Base-by-base conservation (phyloP, 2,113 vertebrate species). In the Equus przewalskii region DNA sequence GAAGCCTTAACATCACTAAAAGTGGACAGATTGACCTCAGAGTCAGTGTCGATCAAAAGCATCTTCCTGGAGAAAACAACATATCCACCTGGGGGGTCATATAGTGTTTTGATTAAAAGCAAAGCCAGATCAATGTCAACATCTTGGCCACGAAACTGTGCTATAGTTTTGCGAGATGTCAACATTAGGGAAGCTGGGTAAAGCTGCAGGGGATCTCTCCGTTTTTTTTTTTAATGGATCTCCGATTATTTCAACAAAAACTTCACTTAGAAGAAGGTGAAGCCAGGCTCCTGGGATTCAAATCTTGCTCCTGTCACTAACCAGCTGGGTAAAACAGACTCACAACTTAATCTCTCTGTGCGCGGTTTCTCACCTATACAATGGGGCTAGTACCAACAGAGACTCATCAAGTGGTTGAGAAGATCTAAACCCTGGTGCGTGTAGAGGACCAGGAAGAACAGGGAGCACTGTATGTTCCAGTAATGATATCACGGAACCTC, bases 111-210 rank as follows among this genome's bases (percentile, higher is more conserved):
- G 7, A 13, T 26, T 54, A 54, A 16, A 36, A 1, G 3, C 3
- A 24, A 70, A 72, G 64, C 26, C 58, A 36, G 64, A 62, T 51
- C 62, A 16, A 1, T 3, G 24, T 58, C 26, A 8, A 7, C 18
- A 3, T 67, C 15, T 2, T 0, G 1, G 44, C 9, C 0, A 5
- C 14, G 18, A 44, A 1, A 3, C 0, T 4, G 2, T 21, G 64
- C 19, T 18, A 0, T 7, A 0, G 56, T 13, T 88, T n/a, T 51
- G 28, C 49, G 12, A 46, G 72, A 51, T 6, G 36, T 12, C 1
- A 9, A 15, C 22, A 0, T 2, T 0, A 51, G 18, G 28, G 8
- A 51, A n/a, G n/a, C 62, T 12, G 33, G 51, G 9, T 6, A 7
- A 64, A 58, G 28, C 5, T 5, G 18, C 33, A 13, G 3, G 0